These are phyloP conservation scores for Periphyllus acericola DNA, from an alignment of 2,888 invertebrate species.

Conservation along the genomic window DNA sequence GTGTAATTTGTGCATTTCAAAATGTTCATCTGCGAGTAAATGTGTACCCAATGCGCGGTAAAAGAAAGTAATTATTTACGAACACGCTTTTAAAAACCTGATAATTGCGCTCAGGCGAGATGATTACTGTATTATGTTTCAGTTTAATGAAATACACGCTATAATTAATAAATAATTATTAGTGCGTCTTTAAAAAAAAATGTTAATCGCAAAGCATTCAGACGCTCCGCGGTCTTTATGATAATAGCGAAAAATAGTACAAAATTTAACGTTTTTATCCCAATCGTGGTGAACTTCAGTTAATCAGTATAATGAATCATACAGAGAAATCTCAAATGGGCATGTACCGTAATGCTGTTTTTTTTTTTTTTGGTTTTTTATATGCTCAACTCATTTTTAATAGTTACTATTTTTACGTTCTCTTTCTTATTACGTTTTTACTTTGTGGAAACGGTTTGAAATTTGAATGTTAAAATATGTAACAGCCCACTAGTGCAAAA, in stretches of 20 bases:
- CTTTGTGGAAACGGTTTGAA: slow-evolving; percentile 26
- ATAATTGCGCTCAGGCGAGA: background rate
- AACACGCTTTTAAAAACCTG: background rate
- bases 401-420: slow-evolving; percentile 17
- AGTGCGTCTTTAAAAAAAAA: background rate
- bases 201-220: background rate
- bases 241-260: background rate
- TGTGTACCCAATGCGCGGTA: background rate
- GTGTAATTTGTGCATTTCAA: no score
- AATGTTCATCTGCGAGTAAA: background rate
- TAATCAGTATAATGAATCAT: background rate
- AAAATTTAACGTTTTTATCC: background rate
- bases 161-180: slow-evolving; percentile 35
- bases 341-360: background rate
- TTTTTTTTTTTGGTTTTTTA: background rate
- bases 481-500: background rate
- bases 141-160: background rate
- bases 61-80: background rate
- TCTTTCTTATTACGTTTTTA: slow-evolving; percentile 24
- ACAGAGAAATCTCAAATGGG: slow-evolving; percentile 8
- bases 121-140: background rate
- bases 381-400: slow-evolving; percentile 19
- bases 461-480: slow-evolving; percentile 25
- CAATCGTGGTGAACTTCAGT: slow-evolving; percentile 21
- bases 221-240: background rate